Base-by-base conservation (phyloP, 2,797 vertebrate genomes). In the Hydrolagus colliei region DNA sequence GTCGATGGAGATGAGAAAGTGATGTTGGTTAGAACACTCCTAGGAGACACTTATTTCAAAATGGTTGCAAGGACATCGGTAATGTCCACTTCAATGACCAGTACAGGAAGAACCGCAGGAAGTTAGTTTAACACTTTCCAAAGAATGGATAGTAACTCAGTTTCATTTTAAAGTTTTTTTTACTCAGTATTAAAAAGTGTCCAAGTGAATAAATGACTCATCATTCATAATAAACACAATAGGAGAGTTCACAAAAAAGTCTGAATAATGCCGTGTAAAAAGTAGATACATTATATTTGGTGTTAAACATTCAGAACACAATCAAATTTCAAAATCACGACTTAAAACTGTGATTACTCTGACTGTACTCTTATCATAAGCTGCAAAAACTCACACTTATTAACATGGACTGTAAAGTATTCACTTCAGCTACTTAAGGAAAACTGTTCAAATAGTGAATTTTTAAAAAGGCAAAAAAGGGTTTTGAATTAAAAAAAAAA, bases 291-390 rank as follows among this genome's bases (percentile, higher is more conserved):
- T 16, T 82, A 82, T 82, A 84, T 84, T 71, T 84, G 79, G 79
- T 84, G 32, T 71, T 84, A 84, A 80, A 84, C 79, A 84, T 68
- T 84, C 79, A 71, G 65, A 84, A 67, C 79, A 84, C 79, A 84
- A 67, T 77, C 52, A 59, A 77, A 67, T 84, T 18, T 71, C 32
- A 84, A 84, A 71, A 84, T 84, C 65, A 71, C 65, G 35, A 18
- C 12, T 71, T 11, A 52, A 20, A 18, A 68, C 79, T 84, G 27
- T 41, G 41, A 52, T 76, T 59, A 84, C 62, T 27, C 79, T 67
- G 68, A 84, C 32, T 41, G 27, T 84, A 84, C 79, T 71, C 3
- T 84, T 41, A 84, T 35, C 41, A 71, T 22, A 84, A 84, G 78
- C 35, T 84, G 52, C 71, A 67, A 82, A 82, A 41, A 41, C 27